Conservation (phyloP, 2,888 invertebrate genomes). For the Thumatha senex region DNA sequence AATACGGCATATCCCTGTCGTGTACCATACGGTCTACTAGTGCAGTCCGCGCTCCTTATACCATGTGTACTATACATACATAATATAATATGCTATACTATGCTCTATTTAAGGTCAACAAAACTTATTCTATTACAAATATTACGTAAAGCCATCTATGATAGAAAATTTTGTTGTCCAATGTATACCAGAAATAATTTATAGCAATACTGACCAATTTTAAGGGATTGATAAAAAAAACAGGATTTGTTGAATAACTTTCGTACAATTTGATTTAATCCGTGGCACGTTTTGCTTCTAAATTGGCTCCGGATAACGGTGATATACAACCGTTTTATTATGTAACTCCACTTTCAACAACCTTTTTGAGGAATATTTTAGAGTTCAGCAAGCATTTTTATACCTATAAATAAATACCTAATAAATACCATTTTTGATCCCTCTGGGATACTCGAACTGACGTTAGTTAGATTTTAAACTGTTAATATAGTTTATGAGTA, state of each 20-base stretch:
- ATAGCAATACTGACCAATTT: slow-evolving; percentile 32
- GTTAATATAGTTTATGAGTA: too few relatives aligned
- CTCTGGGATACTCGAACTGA: too few relatives aligned
- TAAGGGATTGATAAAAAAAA: slow-evolving; percentile 40
- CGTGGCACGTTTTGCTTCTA: slow-evolving; percentile 41
- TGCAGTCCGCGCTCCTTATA: too few relatives aligned
- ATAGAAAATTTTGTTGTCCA: slow-evolving; percentile 24
- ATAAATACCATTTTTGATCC: too few relatives aligned
- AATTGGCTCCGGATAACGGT: slow-evolving; percentile 54
- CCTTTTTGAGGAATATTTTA: slow-evolving; percentile 20
- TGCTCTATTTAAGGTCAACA: neutral
- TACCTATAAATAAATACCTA: too few relatives aligned
- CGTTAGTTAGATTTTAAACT: too few relatives aligned
- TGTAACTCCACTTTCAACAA: slow-evolving; percentile 36
- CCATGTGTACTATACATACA: too few relatives aligned
- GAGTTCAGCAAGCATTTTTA: slow-evolving; percentile 2
- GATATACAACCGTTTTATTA: slow-evolving; percentile 46
- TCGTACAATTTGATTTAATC: slow-evolving; percentile 44
- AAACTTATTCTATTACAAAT: slow-evolving; percentile 9
- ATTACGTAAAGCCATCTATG: slow-evolving; percentile 19
- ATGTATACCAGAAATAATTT: slow-evolving; percentile 36
- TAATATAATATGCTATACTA: too few relatives aligned
- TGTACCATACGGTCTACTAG: too few relatives aligned
- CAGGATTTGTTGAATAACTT: slow-evolving; percentile 38
- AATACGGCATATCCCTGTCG: too few relatives aligned